Conservation (phyloP, 2,797 vertebrate genomes). For the Triplophysa yarkandensis region DNA sequence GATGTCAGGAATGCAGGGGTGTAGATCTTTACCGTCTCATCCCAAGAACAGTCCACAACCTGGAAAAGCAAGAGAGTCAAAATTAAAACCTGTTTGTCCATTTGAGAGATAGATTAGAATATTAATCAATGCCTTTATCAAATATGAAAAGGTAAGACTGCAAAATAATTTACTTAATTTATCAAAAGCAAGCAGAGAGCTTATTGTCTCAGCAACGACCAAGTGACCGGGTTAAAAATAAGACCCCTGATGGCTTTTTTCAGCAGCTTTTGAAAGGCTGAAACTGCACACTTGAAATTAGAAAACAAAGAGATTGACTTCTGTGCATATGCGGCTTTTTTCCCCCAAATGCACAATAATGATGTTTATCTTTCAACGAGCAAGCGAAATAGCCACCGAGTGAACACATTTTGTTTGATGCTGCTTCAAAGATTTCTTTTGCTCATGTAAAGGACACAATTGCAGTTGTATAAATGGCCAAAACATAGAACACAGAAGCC, state of each 20-base stretch:
- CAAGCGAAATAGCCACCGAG: constrained; percentile 17
- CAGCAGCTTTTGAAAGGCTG: background rate
- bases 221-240: background rate
- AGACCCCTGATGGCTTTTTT: background rate
- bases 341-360: constrained; percentile 43
- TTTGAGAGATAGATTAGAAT: too few relatives aligned
- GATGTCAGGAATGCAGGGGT: constrained; percentile 78
- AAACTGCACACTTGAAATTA: background rate
- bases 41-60: constrained; percentile 97
- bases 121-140: background rate
- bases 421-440: constrained; percentile 46
- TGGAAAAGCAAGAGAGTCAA: constrained; percentile 62
- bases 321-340: constrained; percentile 32
- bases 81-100: background rate
- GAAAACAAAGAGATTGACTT: constrained; percentile 27
- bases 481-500: background rate
- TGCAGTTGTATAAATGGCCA: background rate
- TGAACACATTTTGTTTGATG: constrained; percentile 51
- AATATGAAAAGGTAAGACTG: background rate
- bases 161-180: too few relatives aligned
- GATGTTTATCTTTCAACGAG: constrained; percentile 9
- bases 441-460: background rate
- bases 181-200: background rate
- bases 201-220: background rate
- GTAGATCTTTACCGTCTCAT: constrained; percentile 94